Conservation (phyloP, 2,888 invertebrate genomes). For the Drosophila greeni region DNA sequence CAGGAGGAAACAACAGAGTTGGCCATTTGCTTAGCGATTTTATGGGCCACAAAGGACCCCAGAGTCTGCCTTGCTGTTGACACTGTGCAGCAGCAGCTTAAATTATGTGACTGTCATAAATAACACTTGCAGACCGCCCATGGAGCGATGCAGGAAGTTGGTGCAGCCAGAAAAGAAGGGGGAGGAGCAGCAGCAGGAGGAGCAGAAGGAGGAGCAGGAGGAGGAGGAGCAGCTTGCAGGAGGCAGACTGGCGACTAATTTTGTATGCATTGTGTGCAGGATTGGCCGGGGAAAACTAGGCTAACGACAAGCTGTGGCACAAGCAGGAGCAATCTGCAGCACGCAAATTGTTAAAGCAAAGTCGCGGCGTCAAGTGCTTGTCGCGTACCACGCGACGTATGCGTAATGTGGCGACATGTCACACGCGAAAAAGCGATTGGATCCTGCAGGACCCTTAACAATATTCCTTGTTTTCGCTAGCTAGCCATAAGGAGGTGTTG, state of each 20-base stretch:
- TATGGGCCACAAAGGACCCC: conserved; percentile 52
- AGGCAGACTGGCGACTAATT: conserved; percentile 50
- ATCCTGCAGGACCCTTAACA: conserved; percentile 8
- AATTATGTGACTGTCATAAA: conserved; percentile 64
- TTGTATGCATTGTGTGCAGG: conserved; percentile 48
- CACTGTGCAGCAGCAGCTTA: conserved; percentile 47
- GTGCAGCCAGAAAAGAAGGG: background rate
- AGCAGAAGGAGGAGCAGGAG: background rate
- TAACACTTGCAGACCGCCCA: conserved; percentile 48
- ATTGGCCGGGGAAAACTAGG: conserved; percentile 50
- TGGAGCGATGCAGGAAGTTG: conserved; percentile 25
- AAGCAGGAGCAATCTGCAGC: conserved; percentile 43
- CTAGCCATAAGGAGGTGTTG: conserved; percentile 1
- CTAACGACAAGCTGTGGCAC: conserved; percentile 45
- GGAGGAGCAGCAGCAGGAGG: background rate
- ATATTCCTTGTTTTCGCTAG: background rate
- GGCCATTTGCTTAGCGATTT: conserved; percentile 41
- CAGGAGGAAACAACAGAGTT: conserved; percentile 29
- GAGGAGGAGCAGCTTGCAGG: background rate
- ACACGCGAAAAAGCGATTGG: conserved; percentile 35
- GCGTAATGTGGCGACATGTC: conserved; percentile 41
- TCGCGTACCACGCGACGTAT: conserved; percentile 51
- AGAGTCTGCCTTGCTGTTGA: conserved; percentile 32
- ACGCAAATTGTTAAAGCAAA: conserved; percentile 45
- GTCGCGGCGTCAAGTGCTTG: conserved; percentile 32